Evolutionary conservation across 2,113 vertebrate species (phyloP), one percentile per base, ranked within the genome.

Genomic region (Bufo bufo): DNA sequence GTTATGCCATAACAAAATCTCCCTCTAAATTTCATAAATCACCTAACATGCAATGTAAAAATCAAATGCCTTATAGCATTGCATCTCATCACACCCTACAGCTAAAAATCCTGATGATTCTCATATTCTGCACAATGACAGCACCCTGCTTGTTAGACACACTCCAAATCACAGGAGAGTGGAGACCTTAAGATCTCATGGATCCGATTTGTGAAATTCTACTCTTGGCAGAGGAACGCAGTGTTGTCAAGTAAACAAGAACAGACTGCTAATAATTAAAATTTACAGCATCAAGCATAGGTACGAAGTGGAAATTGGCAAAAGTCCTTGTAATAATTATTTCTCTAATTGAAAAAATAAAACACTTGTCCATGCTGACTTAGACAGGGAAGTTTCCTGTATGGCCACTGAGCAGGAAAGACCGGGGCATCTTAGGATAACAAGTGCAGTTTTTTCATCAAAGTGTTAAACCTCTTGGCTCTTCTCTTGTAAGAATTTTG

Each of bases 201-300:
- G 33, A 78, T 69, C 50, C 11, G 52, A 58, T 45, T 56, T 13
- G 52, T 58, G 52, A 58, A 85, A 45, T 54, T 58, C 50, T 43
- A 47, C 56, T 78, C 45, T 52, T 77, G 85, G 54, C 74, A 65
- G 11, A 17, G 84, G 14, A 50, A 10, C 4, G 20, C 47, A 43
- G 13, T 12, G 58, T 79, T 79, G 72, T 79, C 74, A 79, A 79
- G 77, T 78, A 87, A 80, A 87, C 63, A 33, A 45, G 85, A 23
- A 54, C n/a, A 81, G 59, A 54, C 77, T 80, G 61, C n/a, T 20
- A 63, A 71, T 87, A 80, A 79, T 87, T 78, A 87, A 87, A 71
- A 56, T 71, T 79, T 87, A 78, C 61, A 81, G 77, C 85, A 80
- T 80, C 61, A 33, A 69, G 50, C 77, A 69, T 63, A 80, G 49